Percentiles rank a stretch among this genome's conserved stretches.
phyloP scores from a whole-genome alignment of 2,797 vertebrate species.

The Menidia menidia region DNA sequence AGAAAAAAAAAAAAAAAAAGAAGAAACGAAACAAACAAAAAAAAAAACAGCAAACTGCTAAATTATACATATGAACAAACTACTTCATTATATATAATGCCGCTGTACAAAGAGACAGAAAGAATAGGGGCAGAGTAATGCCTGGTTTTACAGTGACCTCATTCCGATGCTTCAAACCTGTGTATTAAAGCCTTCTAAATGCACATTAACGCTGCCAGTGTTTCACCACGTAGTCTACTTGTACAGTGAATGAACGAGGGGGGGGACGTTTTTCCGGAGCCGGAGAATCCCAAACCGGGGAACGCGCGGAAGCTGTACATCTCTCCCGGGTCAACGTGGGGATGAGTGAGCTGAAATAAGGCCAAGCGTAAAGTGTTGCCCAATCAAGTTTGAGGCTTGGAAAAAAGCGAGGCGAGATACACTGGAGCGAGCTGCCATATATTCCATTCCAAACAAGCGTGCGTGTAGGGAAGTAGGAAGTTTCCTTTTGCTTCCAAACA shows the following conservation, averaged over 20 bases:
- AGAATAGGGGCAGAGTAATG: conserved; percentile 29
- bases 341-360: conserved; percentile 53
- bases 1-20: too few relatives aligned
- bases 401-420: conserved; percentile 10
- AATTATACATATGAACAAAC: conserved; percentile 98
- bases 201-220: conserved; percentile 55
- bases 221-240: conserved; percentile 34
- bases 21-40: conserved; percentile 3
- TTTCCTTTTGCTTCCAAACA: too few relatives aligned
- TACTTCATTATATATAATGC: conserved; percentile 79
- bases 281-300: conserved; percentile 33
- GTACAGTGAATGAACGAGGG: conserved; percentile 18
- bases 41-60: conserved; percentile 83
- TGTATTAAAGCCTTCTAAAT: conserved; percentile 43
- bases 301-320: conserved; percentile 49
- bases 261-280: conserved; percentile 20
- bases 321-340: conserved; percentile 34
- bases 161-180: conserved; percentile 43
- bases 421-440: conserved; percentile 28
- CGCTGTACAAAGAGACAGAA: conserved; percentile 71
- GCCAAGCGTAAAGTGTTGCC: conserved; percentile 55
- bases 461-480: conserved; percentile 5
- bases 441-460: background rate
- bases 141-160: conserved; percentile 56
- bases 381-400: conserved; percentile 56